phyloP scores from a whole-genome alignment of 2,113 vertebrate species.

The Stigmatopora argus region DNA sequence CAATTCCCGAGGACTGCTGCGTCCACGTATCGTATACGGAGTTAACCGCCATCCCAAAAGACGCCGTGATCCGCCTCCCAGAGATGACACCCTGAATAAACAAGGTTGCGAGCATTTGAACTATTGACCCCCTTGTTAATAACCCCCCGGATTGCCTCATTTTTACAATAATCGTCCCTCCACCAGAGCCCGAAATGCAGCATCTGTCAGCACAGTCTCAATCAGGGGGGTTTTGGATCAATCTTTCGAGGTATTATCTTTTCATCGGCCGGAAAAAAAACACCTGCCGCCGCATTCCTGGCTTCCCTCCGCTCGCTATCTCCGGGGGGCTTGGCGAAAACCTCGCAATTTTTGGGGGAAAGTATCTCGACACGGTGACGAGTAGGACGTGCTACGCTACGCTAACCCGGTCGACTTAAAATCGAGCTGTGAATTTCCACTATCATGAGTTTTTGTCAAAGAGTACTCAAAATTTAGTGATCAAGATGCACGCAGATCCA shows the following conservation, averaged over 20 bases:
- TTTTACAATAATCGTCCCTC: not conserved
- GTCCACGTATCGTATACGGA: conserved; percentile 42
- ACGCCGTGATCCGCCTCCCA: conserved; percentile 48
- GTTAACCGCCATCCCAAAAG: conserved; percentile 44
- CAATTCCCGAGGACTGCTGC: conserved; percentile 43
- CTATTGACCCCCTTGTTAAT: conserved; percentile 80
- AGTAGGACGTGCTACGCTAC: conserved; percentile 11
- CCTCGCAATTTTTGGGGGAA: conserved; percentile 44
- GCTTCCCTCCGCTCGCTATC: conserved; percentile 37
- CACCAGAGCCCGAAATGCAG: not conserved
- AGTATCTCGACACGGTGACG: conserved; percentile 25
- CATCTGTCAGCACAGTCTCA: conserved; percentile 34
- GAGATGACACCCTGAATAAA: conserved; percentile 78
- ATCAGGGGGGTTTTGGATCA: conserved; percentile 29
- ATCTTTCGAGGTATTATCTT: conserved; percentile 47
- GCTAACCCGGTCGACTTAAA: too few species aligned
- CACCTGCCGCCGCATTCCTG: conserved; percentile 53
- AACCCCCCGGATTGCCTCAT: conserved; percentile 53
- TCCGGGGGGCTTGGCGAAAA: conserved; percentile 42
- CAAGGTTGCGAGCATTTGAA: conserved; percentile 80
- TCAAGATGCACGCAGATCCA: too few species aligned
- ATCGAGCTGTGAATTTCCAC: too few species aligned
- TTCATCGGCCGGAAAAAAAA: conserved; percentile 43
- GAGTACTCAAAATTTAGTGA: too few species aligned
- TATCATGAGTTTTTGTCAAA: too few species aligned